Evolutionary conservation across 2,888 invertebrate species (phyloP).

Genomic region (Himalopsyche japonica): DNA sequence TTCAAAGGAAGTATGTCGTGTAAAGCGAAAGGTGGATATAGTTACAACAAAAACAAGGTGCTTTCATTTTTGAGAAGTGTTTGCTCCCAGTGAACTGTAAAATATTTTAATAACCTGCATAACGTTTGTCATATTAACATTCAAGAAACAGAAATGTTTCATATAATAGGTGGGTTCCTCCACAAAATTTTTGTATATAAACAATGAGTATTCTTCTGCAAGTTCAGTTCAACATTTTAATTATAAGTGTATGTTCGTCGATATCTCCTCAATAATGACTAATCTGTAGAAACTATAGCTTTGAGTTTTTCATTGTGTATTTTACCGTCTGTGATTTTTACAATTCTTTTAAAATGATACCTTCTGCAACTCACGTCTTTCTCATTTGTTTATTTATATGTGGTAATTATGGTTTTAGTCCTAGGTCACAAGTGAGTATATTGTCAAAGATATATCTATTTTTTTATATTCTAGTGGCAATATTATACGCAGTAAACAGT

Average conservation of each 20-base stretch:
- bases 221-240: conserved; percentile 8
- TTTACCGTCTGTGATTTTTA: background rate
- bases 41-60: background rate
- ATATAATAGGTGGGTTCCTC: background rate
- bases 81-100: conserved; percentile 27
- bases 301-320: background rate
- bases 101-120: conserved; percentile 41
- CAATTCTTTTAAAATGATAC: background rate
- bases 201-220: background rate
- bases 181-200: conserved; percentile 7
- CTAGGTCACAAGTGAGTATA: conserved; percentile 9
- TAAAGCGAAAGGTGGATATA: background rate
- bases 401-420: conserved; percentile 7
- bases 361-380: background rate
- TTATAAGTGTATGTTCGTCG: background rate
- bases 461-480: background rate
- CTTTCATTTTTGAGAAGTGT: background rate
- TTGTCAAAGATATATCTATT: background rate
- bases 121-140: conserved; percentile 34
- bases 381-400: background rate
- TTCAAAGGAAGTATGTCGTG: background rate
- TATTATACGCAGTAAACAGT: no score
- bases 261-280: background rate
- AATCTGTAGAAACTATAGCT: background rate
- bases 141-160: conserved; percentile 25